phyloP scores from a whole-genome alignment of 2,888 invertebrate species.

The Xanthostigma xanthostigma region DNA sequence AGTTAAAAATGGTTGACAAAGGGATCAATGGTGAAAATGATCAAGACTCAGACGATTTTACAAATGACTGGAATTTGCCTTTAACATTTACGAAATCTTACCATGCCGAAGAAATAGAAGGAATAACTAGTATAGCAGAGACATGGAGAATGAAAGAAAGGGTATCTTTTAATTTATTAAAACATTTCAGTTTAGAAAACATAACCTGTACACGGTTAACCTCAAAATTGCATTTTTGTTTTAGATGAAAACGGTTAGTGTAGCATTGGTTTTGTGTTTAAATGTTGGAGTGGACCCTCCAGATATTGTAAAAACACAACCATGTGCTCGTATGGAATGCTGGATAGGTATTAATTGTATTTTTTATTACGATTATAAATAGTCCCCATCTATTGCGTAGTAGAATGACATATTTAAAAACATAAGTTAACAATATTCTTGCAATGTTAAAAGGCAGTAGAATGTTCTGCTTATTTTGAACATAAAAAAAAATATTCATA shows the following conservation, averaged over 20 bases:
- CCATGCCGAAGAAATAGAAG: slow-evolving; percentile 58
- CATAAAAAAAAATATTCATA: too few relatives aligned
- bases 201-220: slow-evolving; percentile 8
- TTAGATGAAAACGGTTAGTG: slow-evolving; percentile 98
- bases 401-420: too few relatives aligned
- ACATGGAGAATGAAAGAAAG: slow-evolving; percentile 89
- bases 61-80: slow-evolving; percentile 47
- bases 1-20: slow-evolving; percentile 14
- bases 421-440: too few relatives aligned
- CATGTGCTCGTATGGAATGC: slow-evolving; percentile 88
- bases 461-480: too few relatives aligned
- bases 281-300: slow-evolving; percentile 99
- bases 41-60: slow-evolving; percentile 7
- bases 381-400: not conserved
- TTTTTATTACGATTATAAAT: slow-evolving; percentile 1
- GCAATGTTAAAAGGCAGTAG: too few relatives aligned
- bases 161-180: slow-evolving; percentile 31
- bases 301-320: slow-evolving; percentile 92
- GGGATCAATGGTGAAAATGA: slow-evolving; percentile 9
- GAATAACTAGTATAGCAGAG: slow-evolving; percentile 48
- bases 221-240: slow-evolving; percentile 18
- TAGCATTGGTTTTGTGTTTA: slow-evolving; percentile 90
- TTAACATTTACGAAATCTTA: slow-evolving; percentile 58
- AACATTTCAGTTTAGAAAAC: slow-evolving; percentile 3
- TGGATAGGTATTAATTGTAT: slow-evolving; percentile 69